These are phyloP conservation scores for Malurus cyaneus DNA, from an alignment of 2,113 vertebrate species.

Conservation along the genomic window DNA sequence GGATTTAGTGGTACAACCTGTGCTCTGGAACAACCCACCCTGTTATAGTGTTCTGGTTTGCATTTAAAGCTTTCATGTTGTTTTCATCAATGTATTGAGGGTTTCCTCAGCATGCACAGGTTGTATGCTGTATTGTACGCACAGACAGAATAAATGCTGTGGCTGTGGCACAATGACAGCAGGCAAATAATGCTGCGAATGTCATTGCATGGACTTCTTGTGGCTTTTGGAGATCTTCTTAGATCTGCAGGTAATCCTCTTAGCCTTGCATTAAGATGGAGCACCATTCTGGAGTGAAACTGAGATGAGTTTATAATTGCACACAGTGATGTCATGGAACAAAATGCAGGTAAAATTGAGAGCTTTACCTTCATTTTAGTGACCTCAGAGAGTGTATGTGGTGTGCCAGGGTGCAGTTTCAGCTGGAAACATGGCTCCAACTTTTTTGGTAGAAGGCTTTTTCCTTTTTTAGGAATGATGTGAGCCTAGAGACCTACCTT, in stretches of 20 bases:
- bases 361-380: not conserved
- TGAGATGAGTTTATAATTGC: not conserved
- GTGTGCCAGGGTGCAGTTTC: not conserved
- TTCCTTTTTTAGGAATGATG: not conserved
- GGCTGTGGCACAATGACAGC: not conserved
- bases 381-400: not conserved
- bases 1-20: not conserved
- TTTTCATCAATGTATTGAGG: not conserved
- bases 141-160: not conserved
- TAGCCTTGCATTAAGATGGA: not conserved
- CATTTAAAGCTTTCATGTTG: not conserved
- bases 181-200: not conserved
- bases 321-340: not conserved
- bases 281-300: not conserved
- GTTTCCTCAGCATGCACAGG: accelerated
- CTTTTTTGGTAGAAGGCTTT: not conserved
- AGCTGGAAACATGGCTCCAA: not conserved
- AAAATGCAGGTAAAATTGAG: not conserved
- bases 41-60: not conserved
- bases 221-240: not conserved
- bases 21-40: not conserved
- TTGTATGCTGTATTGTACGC: accelerated
- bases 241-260: not conserved
- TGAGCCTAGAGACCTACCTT: not conserved
- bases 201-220: not conserved